These are phyloP conservation scores for Coenonympha glycerion DNA, from an alignment of 2,888 invertebrate species.

Conservation along the genomic window DNA sequence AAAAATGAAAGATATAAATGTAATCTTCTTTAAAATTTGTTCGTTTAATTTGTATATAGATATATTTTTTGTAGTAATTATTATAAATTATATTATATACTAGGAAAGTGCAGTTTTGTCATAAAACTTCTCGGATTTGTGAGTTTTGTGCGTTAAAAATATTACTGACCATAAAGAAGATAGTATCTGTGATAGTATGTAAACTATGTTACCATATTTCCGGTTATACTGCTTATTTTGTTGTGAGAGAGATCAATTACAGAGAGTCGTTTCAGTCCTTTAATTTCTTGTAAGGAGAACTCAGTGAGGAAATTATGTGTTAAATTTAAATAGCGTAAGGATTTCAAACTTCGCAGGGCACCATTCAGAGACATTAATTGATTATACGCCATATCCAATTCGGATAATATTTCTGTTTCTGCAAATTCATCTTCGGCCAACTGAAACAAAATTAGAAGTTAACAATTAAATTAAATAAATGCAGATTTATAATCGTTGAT, in stretches of 20 bases:
- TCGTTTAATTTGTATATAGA: no score
- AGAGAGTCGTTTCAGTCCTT: constrained; percentile 81
- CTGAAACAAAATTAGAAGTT: constrained; percentile 59
- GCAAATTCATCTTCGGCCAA: constrained; percentile 84
- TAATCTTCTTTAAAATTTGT: no score
- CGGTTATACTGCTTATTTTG: constrained; percentile 79
- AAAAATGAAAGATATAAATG: no score
- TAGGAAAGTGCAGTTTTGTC: no score
- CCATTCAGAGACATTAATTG: constrained; percentile 82
- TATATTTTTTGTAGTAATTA: no score
- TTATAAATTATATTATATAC: no score
- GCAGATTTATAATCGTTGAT: no score
- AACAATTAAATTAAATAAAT: no score
- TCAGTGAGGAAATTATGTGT: constrained; percentile 84
- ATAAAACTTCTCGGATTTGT: no score
- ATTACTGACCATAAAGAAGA: not conserved
- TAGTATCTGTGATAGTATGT: not conserved
- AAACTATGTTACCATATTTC: constrained; percentile 74
- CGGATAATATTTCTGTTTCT: constrained; percentile 81
- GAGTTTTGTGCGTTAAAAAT: not conserved
- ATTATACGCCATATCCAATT: constrained; percentile 83
- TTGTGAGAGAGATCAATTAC: constrained; percentile 86
- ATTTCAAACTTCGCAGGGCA: constrained; percentile 81
- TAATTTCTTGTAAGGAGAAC: constrained; percentile 87
- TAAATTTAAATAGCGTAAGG: constrained; percentile 82